Base-by-base conservation (phyloP, 2,797 vertebrate genomes). In the Malacoraja senta region DNA sequence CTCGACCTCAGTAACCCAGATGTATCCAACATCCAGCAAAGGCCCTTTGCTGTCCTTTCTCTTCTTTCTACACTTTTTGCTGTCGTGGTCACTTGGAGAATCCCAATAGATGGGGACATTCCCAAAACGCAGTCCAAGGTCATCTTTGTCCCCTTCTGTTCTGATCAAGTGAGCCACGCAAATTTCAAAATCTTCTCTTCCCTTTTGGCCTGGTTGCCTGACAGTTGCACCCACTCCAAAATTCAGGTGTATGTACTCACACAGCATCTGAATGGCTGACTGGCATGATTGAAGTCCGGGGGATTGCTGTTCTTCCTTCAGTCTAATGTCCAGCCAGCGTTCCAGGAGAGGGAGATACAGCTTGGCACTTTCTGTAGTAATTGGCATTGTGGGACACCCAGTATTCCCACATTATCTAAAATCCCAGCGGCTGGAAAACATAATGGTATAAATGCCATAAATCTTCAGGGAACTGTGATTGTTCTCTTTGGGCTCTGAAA, bases 81-180 rank as follows among this genome's bases (percentile, higher is more conserved):
- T 97, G 93, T 97, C 97, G 93, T 97, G 98, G 93, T 97, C 97
- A 68, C 98, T 97, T 1, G 98, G 97, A 0, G 98, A 98, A 95
- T 99, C 98, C 91, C 98, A 98, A 2, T 99, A 98, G 93, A 98
- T 97, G 1, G 98, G 98, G 94, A 99, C 98, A 95, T 99, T 99
- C 38, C 98, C 98, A 74, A 99, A 99, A 94, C 98, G 98, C 63
- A 99, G 96, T 77, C 98, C 98, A 0, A 99, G 97, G 32, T 98
- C 97, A 0, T 96, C 94, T 0, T 95, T 94, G 63, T 98, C 97
- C 1, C 94, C 95, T 72, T 96, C 95, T 68, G 96, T 95, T 95
- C 97, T 98, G 94, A 96, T 96, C 90, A 99, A 95, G 95, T 97
- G 98, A 91, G 98, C 96, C 0, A 98, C 97, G 21, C 96, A 98